These are phyloP conservation scores for Pterophyllum scalare DNA, from an alignment of 2,113 vertebrate species.

Conservation along the genomic window DNA sequence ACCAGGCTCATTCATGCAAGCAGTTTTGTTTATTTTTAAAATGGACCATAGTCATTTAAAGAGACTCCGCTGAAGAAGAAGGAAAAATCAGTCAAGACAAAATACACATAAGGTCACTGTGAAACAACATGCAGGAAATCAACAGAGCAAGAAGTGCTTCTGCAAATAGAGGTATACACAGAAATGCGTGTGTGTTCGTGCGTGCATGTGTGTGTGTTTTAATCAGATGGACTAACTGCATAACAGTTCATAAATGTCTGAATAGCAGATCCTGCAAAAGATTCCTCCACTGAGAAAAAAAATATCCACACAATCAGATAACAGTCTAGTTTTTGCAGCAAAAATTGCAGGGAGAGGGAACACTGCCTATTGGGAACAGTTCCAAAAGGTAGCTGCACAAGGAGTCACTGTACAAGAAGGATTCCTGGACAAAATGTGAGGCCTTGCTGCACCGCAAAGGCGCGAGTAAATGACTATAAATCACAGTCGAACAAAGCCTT, in stretches of 20 bases:
- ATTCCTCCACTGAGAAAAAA: slow-evolving; percentile 14
- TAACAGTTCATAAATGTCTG: slow-evolving; percentile 19
- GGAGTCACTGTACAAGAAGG: slow-evolving; percentile 43
- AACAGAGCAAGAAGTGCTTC: not conserved
- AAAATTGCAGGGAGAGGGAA: not conserved
- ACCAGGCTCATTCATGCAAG: not conserved
- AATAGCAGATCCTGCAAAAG: slow-evolving; percentile 23
- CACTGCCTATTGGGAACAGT: slow-evolving; percentile 30
- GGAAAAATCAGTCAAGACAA: not conserved
- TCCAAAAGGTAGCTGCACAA: slow-evolving; percentile 48
- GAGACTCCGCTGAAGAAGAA: not conserved
- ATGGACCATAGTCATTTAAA: not conserved
- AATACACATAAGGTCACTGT: not conserved
- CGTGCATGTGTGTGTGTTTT: not conserved
- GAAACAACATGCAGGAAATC: not conserved
- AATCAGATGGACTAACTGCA: not conserved
- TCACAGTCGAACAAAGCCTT: slow-evolving; percentile 34
- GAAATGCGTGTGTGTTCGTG: not conserved
- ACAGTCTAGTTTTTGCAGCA: slow-evolving; percentile 18
- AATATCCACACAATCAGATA: slow-evolving; percentile 39
- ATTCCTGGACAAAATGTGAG: slow-evolving; percentile 30
- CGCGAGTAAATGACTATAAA: slow-evolving; percentile 14
- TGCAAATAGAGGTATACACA: not conserved
- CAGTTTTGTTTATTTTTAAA: not conserved
- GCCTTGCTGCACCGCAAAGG: slow-evolving; percentile 34